Base-by-base conservation (phyloP, 1,140 invertebrate genomes). In the Drosophila orosa region DNA sequence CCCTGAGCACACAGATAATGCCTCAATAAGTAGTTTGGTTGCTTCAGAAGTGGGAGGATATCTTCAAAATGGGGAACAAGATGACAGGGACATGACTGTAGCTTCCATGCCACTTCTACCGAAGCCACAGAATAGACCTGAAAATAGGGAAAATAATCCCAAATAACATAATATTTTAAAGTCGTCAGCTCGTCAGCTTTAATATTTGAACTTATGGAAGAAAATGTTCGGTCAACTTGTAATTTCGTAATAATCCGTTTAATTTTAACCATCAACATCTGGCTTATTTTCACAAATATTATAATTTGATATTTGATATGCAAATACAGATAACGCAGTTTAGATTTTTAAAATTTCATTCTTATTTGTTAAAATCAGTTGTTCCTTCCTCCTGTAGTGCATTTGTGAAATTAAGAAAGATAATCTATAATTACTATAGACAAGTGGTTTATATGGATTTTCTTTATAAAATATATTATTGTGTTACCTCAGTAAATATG, bases 1-100 rank as follows among this genome's bases (percentile, higher is more conserved):
- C 29, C 44, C 62, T 17, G 78, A 86, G 19, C 74, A 54, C 56
- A 72, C 73, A 4, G 84, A 80, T 42, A 71, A 89, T 66, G 84
- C 72, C 10, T 89, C 84, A 31, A 61, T 83, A 22, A 87, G 80
- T 56, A 89, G 84, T 69, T 61, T 89, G 19, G 66, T 83, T 27
- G 63, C 80, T 40, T 84, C 84, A n/a, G 84, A 89, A 44, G 65
- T 72, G 3, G 76, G 39, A 8, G 77, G 50, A 7, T 78, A 84
- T 62, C 62, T 77, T 24, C 84, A 77, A 27, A 89, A 80, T 69
- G 84, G 77, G 45, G 72, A 74, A n/a, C 74, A 71, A 17, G 83
- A 87, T 42, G 77, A 89, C 42, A 80, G 59, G 40, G 74, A 89
- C 25, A 65, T 50, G 13, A 73, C 69, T 13, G 42, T 80, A 24